Percentiles rank a stretch among this genome's conserved stretches.
Evolutionary conservation across 1,140 invertebrate genomes (phyloP).

Genomic region (Bactericera cockerelli): DNA sequence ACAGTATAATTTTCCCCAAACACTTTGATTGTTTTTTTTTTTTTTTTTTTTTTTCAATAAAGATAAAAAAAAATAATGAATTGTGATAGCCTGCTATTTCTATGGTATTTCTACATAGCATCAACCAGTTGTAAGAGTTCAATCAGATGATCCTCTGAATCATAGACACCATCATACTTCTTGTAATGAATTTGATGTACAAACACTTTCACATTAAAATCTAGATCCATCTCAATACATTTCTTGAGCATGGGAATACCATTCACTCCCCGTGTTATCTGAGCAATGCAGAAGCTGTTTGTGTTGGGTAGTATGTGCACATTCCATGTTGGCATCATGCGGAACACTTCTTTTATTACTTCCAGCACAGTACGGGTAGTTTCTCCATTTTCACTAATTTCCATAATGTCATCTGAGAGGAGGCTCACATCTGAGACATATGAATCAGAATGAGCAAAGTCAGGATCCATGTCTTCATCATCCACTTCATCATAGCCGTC

Average conservation of each 20-base stretch:
- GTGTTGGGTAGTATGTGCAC: slow-evolving; percentile 17
- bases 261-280: slow-evolving; percentile 15
- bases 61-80: too few species aligned
- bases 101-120: too few species aligned
- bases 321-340: slow-evolving; percentile 18
- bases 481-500: neutral
- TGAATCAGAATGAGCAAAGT: neutral
- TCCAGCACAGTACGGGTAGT: slow-evolving; percentile 16
- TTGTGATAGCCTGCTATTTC: too few species aligned
- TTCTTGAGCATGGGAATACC: slow-evolving; percentile 18
- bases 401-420: neutral
- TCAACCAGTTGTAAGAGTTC: slow-evolving; percentile 17
- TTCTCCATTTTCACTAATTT: neutral
- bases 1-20: too few species aligned
- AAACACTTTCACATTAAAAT: slow-evolving; percentile 19
- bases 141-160: slow-evolving; percentile 16
- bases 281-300: slow-evolving; percentile 18
- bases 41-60: too few species aligned
- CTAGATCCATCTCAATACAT: slow-evolving; percentile 17
- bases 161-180: slow-evolving; percentile 17
- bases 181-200: slow-evolving; percentile 19
- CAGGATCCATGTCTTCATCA: slow-evolving; percentile 5
- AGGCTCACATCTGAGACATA: neutral
- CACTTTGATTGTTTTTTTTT: too few species aligned
- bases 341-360: slow-evolving; percentile 16